These are phyloP conservation scores for Papilio protenor DNA, from an alignment of 2,888 invertebrate species.

Conservation along the genomic window DNA sequence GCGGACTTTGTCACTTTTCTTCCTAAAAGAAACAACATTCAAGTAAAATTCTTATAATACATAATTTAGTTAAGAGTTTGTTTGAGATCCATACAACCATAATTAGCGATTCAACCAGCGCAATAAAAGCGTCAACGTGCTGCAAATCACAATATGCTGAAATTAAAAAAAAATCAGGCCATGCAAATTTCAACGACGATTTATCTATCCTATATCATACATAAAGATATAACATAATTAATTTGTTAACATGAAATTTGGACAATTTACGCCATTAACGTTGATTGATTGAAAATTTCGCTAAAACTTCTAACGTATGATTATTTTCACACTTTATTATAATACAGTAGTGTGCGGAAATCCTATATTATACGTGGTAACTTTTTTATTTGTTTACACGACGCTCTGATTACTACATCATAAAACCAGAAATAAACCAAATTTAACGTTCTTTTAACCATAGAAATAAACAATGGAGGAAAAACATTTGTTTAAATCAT, in stretches of 20 bases:
- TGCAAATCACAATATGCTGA: constrained; percentile 2
- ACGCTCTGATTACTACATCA: neutral
- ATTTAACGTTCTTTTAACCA: neutral
- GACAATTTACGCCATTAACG: no score
- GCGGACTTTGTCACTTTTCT: constrained; percentile 93
- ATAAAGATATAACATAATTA: neutral
- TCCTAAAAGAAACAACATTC: constrained; percentile 84
- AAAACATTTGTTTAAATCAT: neutral
- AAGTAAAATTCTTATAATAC: neutral
- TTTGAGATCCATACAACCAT: constrained; percentile 14
- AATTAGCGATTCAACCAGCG: constrained; percentile 26
- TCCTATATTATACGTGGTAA: neutral
- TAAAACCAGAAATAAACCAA: constrained; percentile 8
- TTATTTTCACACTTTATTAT: neutral
- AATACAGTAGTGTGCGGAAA: neutral
- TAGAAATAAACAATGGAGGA: neutral
- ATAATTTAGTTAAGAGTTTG: neutral
- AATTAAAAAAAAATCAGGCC: constrained; percentile 22
- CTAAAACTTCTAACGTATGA: neutral
- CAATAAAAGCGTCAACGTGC: constrained; percentile 34
- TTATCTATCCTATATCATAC: neutral
- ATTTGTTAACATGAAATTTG: no score
- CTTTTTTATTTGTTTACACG: neutral
- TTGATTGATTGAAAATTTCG: no score
- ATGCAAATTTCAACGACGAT: constrained; percentile 9